Evolutionary conservation across 2,797 vertebrate genomes (phyloP).

Genomic region (Falco cherrug): DNA sequence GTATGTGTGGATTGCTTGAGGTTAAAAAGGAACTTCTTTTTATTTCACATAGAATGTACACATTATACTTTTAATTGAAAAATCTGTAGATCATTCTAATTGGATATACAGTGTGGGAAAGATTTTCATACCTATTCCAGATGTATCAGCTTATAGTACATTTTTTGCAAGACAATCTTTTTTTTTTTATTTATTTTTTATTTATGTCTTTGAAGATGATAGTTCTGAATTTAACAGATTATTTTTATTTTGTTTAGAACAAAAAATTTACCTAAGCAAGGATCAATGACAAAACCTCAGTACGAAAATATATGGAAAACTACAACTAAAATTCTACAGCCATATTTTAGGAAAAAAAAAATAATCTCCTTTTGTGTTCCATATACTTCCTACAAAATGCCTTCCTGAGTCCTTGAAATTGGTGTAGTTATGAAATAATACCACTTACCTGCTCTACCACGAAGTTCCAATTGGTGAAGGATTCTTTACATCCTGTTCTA

Average conservation of each 20-base stretch:
- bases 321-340: background rate
- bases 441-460: background rate
- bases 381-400: background rate
- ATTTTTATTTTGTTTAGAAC: background rate
- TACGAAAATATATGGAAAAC: background rate
- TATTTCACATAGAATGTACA: background rate
- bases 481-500: background rate
- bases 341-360: background rate
- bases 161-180: background rate
- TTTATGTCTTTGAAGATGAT: background rate
- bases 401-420: background rate
- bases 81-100: background rate
- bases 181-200: background rate
- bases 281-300: background rate
- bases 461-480: background rate
- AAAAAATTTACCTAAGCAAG: background rate
- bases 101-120: background rate
- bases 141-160: background rate
- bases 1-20: background rate
- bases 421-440: background rate
- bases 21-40: background rate
- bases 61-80: background rate
- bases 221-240: background rate
- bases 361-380: background rate
- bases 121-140: background rate